Base-by-base conservation (phyloP, 2,888 invertebrate species). In the Plebejus anna region DNA sequence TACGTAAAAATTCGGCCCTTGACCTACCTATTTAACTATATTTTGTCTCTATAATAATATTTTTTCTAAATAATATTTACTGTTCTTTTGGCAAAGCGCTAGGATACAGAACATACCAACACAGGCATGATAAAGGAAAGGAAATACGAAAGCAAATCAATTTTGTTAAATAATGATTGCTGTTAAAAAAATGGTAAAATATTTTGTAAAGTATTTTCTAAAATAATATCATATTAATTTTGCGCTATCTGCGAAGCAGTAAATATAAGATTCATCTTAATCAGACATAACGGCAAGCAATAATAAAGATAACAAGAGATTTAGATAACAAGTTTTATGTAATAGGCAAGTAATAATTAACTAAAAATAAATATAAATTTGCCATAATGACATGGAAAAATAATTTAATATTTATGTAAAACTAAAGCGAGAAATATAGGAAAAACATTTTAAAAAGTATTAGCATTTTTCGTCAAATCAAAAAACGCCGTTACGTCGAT, bases 301-400 rank as follows among this genome's bases (percentile, higher is more conserved):
- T 61, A 28, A 61, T 11, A 28, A 28, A 61, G 61, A 61, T 61
- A 61, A 59, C 5, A 9, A 4, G 9, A 61, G 61, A 61, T 61
- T 61, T 61, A 28, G 28, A 28, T 61, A 61, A 61, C 61, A 28
- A 11, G 61, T 66, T 36, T 66, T 66, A 32, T 66, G 66, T 66
- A 66, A 66, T 66, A 66, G 51, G 1, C 0, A 55, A 55, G 55
- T 16, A 4, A 55, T 55, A 16, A 66, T 13, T 66, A 32, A 13
- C 32, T 32, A 32, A 66, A 66, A 32, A 32, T 66, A 61, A 9
- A 66, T 13, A 1, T 11, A 66, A 66, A 1, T 16, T 13, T 66
- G 32, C 4, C 13, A 5, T 22, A 22, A 13, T 11, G 13, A 4
- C 13, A 32, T 13, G 13, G 32, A 28, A 9, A 61, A 28, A 28